Conservation (phyloP, 1,140 invertebrate species). For the Lordiphosa mommai region DNA sequence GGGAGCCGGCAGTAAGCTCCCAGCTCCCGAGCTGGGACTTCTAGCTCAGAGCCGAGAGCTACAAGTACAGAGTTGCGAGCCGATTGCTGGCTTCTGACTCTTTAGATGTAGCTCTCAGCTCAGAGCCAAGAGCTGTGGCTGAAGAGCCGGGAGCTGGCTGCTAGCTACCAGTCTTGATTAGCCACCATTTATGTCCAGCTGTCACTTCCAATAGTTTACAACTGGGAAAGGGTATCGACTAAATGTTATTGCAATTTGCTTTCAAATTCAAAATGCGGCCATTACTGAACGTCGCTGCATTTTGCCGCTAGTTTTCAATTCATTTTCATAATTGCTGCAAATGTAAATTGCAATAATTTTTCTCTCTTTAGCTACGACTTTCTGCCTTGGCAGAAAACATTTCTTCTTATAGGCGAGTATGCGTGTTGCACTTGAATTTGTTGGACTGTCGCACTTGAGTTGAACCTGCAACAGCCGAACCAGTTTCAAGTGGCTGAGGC, state of each 20-base stretch:
- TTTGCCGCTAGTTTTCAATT: constrained; percentile 61
- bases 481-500: constrained; percentile 61
- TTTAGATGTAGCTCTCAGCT: no score
- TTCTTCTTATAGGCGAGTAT: constrained; percentile 30
- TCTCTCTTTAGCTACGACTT: constrained; percentile 7
- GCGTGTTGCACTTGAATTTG: constrained; percentile 76
- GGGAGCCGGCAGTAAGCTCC: no score
- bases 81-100: no score
- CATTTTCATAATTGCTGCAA: constrained; percentile 77
- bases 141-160: no score
- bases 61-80: no score
- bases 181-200: no score
- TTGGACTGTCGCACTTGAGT: constrained; percentile 72
- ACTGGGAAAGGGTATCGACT: neutral
- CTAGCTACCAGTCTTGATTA: no score
- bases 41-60: no score
- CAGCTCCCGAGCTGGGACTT: no score
- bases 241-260: constrained; percentile 31
- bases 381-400: constrained; percentile 24
- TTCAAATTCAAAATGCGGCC: constrained; percentile 53
- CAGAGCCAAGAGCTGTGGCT: no score
- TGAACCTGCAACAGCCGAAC: constrained; percentile 45
- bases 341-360: constrained; percentile 74
- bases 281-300: constrained; percentile 14
- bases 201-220: neutral